Evolutionary conservation across 2,113 vertebrate species (phyloP), one percentile per base, ranked within the genome.

Genomic region (Myrmecophaga tridactyla): DNA sequence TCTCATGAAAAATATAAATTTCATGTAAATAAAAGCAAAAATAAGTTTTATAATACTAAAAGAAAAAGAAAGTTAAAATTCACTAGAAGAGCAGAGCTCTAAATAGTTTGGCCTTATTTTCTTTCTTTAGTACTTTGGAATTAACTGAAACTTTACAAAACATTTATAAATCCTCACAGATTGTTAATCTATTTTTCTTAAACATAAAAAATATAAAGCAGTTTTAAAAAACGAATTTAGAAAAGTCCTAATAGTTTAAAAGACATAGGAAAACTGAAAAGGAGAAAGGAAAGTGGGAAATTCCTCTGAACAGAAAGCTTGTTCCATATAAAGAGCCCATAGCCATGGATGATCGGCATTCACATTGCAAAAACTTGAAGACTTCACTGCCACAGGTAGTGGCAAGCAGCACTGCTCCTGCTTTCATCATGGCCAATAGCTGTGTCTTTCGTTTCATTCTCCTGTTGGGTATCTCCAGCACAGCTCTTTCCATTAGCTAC

Each of bases 201-300:
- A 12, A 31, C n/a, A 63, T 3, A 73, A 23, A 70, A n/a, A 27
- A 87, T 67, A 58, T 36, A 60, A 48, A 21, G 25, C n/a, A 29
- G 1, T 6, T 76, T 65, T 23, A 53, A 41, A 36, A 76, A 82
- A 21, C 53, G n/a, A 23, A 75, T 89, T 67, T 21, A 27, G n/a
- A 63, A 60, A 14, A 73, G 18, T 43, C 18, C n/a, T 67, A n/a
- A 31, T 63, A 15, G 77, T 67, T 29, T 23, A 65, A 92, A 78
- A 97, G 97, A 97, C 96, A 97, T 72, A 96, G 82, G 92, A 94
- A 96, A 98, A 98, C 75, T 92, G 95, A 97, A 98, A 97, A 62
- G 69, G 93, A 94, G 93, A 96, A 92, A 69, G 90, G 96, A 96
- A 97, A 96, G 65, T 97, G 96, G 97, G 97, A 96, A 96, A 94